These are phyloP conservation scores for Pristionchus pacificus DNA, from an alignment of 1,140 invertebrate species.

Conservation along the genomic window DNA sequence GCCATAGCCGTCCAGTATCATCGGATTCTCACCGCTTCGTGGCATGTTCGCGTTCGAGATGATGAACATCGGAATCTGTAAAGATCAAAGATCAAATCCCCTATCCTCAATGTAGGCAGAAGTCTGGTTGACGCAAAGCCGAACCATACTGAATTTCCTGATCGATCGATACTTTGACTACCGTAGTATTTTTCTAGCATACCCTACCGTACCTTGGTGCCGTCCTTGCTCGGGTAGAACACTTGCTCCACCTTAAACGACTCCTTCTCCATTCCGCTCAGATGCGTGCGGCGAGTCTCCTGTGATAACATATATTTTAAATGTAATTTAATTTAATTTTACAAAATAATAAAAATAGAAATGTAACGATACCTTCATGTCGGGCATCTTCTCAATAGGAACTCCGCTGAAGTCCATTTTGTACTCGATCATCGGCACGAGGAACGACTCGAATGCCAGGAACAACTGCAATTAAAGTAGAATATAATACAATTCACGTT, in stretches of 20 bases:
- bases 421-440: slow-evolving; percentile 85
- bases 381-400: slow-evolving; percentile 62
- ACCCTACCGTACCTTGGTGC: slow-evolving; percentile 67
- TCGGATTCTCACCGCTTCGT: slow-evolving; percentile 70
- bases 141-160: neutral
- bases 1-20: slow-evolving; percentile 91
- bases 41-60: slow-evolving; percentile 73
- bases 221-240: slow-evolving; percentile 90
- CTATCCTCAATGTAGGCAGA: neutral
- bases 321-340: slow-evolving; percentile 66
- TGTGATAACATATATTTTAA: slow-evolving; percentile 73
- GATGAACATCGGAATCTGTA: slow-evolving; percentile 86
- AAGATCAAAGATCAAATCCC: neutral
- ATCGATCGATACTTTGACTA: neutral
- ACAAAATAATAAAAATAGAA: neutral
- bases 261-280: slow-evolving; percentile 76
- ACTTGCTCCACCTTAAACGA: slow-evolving; percentile 81
- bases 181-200: too few species aligned
- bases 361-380: slow-evolving; percentile 57
- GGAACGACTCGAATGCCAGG: slow-evolving; percentile 86
- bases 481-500: slow-evolving; percentile 66
- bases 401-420: slow-evolving; percentile 73
- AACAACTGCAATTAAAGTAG: slow-evolving; percentile 69
- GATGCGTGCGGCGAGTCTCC: slow-evolving; percentile 77
- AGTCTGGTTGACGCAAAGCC: neutral